Conservation (phyloP, 2,113 vertebrate genomes). For the Myanophis thanlyinensis region DNA sequence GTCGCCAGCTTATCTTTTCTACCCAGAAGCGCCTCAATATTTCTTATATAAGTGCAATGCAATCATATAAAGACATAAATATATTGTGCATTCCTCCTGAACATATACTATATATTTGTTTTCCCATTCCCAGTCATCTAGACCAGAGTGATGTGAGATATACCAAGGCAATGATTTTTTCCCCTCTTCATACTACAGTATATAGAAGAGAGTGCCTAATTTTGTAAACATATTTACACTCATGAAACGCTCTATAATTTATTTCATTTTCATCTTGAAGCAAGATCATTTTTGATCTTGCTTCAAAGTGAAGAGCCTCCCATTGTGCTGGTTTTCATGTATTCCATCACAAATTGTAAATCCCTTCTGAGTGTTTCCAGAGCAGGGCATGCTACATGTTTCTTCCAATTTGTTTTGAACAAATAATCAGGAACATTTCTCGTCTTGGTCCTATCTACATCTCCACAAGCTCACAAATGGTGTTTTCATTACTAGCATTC, state of each 20-base stretch:
- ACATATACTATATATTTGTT: background rate
- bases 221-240: background rate
- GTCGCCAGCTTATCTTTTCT: background rate
- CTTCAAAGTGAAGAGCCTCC: background rate
- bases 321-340: background rate
- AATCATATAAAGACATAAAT: background rate
- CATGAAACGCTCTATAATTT: background rate
- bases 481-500: background rate
- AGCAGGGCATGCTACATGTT: background rate
- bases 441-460: background rate
- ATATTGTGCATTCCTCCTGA: background rate
- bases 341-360: background rate
- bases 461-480: background rate
- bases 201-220: background rate
- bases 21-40: background rate
- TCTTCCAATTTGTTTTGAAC: background rate
- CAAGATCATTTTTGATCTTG: no score
- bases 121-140: background rate
- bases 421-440: background rate
- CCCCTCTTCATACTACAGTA: background rate
- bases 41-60: background rate
- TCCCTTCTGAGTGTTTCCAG: background rate
- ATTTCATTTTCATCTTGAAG: constrained; percentile 37
- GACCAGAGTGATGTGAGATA: background rate
- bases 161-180: background rate